phyloP scores from a whole-genome alignment of 2,888 invertebrate genomes.

The Cecidostiba fungosa region DNA sequence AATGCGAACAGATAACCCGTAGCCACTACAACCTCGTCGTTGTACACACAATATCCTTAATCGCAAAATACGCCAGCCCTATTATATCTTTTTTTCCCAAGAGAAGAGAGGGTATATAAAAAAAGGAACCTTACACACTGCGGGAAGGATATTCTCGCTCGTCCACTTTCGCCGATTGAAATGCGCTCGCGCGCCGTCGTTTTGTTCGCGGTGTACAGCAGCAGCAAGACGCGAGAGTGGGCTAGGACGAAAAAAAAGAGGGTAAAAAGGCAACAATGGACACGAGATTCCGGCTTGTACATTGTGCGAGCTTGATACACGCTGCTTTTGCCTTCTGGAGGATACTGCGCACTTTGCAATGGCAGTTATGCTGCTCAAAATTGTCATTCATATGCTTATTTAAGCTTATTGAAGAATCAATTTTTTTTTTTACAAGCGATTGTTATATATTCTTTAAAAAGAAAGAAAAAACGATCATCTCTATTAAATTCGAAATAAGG shows the following conservation, averaged over 20 bases:
- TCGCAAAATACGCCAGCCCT: constrained; percentile 24
- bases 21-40: neutral
- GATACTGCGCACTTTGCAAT: constrained; percentile 19
- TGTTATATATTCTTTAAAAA: too few relatives aligned
- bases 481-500: neutral
- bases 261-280: constrained; percentile 66
- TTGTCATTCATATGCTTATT: too few relatives aligned
- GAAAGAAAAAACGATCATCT: too few relatives aligned
- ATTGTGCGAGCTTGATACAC: neutral
- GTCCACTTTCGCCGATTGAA: constrained; percentile 58
- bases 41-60: constrained; percentile 47
- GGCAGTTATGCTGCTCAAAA: neutral
- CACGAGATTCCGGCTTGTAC: constrained; percentile 32
- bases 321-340: neutral
- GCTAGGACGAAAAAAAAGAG: neutral
- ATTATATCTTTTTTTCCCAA: constrained; percentile 5
- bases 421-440: too few relatives aligned
- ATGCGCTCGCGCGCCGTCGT: constrained; percentile 20
- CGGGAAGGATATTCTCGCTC: constrained; percentile 37
- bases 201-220: constrained; percentile 22
- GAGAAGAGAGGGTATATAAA: constrained; percentile 7
- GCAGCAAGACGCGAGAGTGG: neutral
- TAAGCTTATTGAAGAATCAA: too few relatives aligned
- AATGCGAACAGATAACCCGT: neutral
- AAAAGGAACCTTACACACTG: neutral